Evolutionary conservation across 1,140 invertebrate species (phyloP).

Genomic region (Lepidurus packardi): DNA sequence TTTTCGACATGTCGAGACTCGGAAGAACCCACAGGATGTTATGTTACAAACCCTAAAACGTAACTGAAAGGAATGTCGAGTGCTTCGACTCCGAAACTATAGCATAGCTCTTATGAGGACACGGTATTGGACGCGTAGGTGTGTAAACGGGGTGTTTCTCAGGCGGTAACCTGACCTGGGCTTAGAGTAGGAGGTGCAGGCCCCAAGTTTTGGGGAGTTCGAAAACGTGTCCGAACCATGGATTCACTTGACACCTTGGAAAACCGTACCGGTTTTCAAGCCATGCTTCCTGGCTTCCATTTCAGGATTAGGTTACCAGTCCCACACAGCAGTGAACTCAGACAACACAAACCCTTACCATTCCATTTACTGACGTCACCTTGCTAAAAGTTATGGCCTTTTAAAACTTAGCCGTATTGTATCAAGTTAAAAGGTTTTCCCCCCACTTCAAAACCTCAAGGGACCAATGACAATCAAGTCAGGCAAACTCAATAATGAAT

Average conservation of each 20-base stretch:
- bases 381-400: not conserved
- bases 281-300: conserved; percentile 5
- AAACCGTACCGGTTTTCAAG: conserved; percentile 1
- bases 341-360: not conserved
- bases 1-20: not conserved
- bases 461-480: too few species aligned
- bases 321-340: not conserved
- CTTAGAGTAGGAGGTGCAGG: not conserved
- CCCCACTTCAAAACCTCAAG: too few species aligned
- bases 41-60: not conserved
- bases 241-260: conserved; percentile 7
- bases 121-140: not conserved
- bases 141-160: conserved; percentile 16
- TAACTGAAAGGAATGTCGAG: conserved; percentile 5
- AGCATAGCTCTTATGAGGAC: not conserved
- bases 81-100: not conserved
- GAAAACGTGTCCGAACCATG: not conserved
- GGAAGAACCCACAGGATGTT: not conserved
- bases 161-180: not conserved
- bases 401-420: too few species aligned
- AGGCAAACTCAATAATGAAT: too few species aligned
- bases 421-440: too few species aligned
- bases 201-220: not conserved
- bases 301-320: not conserved
- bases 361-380: not conserved